phyloP scores from a whole-genome alignment of 2,113 vertebrate genomes.

The Platysteira castanea region DNA sequence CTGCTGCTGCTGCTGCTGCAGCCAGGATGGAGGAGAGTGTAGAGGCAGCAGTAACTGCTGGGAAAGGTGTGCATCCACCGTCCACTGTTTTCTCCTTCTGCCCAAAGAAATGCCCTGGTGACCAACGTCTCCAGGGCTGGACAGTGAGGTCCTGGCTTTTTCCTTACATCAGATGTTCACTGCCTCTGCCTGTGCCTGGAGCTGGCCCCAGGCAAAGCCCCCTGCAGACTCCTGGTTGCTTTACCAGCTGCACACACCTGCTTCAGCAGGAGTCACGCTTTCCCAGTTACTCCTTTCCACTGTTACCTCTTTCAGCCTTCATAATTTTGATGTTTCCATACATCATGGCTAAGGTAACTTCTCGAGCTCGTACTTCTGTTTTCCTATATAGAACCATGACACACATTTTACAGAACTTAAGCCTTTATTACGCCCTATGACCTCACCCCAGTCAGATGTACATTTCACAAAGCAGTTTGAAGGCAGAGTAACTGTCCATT shows the following conservation, averaged over 20 bases:
- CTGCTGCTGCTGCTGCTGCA: background rate
- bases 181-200: background rate
- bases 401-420: background rate
- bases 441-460: background rate
- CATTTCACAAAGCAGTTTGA: background rate
- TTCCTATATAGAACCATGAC: background rate
- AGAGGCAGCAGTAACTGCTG: background rate
- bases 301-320: background rate
- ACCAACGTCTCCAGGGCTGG: background rate
- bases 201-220: background rate
- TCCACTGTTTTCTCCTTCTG: background rate
- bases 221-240: background rate
- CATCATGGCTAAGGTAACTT: background rate
- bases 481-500: background rate
- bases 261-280: background rate
- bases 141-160: background rate
- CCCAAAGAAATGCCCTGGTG: background rate
- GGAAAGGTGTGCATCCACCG: background rate
- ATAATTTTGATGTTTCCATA: background rate
- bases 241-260: background rate
- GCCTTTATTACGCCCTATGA: background rate
- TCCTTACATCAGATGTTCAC: background rate
- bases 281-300: background rate
- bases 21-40: background rate
- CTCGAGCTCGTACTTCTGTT: background rate